Conservation (phyloP, 2,113 vertebrate species). For the Antennarius striatus region DNA sequence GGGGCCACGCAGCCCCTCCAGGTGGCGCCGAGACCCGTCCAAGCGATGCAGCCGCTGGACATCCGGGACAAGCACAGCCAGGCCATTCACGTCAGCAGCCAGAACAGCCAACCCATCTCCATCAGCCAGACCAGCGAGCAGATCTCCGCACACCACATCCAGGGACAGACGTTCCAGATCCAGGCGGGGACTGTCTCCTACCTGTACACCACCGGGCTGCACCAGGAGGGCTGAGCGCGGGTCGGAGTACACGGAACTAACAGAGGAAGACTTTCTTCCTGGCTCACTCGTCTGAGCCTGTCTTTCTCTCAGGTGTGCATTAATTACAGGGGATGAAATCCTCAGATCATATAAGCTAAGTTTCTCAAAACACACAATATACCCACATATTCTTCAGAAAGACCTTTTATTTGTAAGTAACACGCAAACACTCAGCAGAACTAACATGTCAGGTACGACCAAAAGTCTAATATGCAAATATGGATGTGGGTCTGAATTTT, state of each 20-base stretch:
- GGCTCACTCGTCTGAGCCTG: no score
- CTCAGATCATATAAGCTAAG: no score
- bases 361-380: no score
- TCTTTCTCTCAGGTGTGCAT: no score
- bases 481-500: no score
- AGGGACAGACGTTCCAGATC: conserved; percentile 83
- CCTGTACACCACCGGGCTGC: conserved; percentile 74
- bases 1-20: conserved; percentile 78
- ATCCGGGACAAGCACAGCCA: conserved; percentile 64
- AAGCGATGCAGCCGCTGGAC: conserved; percentile 67
- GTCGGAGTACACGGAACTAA: neutral
- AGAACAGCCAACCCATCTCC: conserved; percentile 73
- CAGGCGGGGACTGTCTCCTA: conserved; percentile 81
- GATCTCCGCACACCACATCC: conserved; percentile 74
- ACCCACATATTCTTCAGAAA: no score
- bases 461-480: no score
- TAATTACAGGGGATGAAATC: no score
- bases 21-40: conserved; percentile 71
- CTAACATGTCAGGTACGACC: no score
- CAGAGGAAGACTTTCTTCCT: no score
- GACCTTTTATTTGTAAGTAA: no score
- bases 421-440: no score
- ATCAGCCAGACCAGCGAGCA: conserved; percentile 79
- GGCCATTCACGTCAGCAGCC: conserved; percentile 71
- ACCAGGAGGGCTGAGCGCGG: conserved; percentile 54